Base-by-base conservation (phyloP, 2,797 vertebrate genomes). In the Astyanax mexicanus region DNA sequence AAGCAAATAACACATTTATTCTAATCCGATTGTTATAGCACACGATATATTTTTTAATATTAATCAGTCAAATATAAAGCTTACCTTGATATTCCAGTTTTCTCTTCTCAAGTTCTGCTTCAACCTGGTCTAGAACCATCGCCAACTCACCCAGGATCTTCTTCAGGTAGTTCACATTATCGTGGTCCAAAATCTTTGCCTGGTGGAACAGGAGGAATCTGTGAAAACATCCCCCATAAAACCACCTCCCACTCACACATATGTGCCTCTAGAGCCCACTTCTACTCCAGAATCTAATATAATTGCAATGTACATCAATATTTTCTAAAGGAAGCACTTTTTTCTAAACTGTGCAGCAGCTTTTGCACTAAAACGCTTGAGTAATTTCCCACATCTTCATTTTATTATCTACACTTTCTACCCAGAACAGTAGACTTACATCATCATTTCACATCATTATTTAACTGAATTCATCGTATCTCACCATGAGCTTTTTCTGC, bases 401-500 rank as follows among this genome's bases (percentile, higher is more conserved):
- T n/a, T n/a, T n/a, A n/a, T n/a, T n/a, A n/a, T n/a, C n/a, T n/a
- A n/a, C n/a, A n/a, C n/a, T n/a, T n/a, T n/a, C n/a, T n/a, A n/a
- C n/a, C n/a, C n/a, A n/a, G n/a, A n/a, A n/a, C n/a, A n/a, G n/a
- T n/a, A n/a, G n/a, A n/a, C n/a, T n/a, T n/a, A n/a, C n/a, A n/a
- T n/a, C n/a, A n/a, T n/a, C n/a, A n/a, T n/a, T n/a, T n/a, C n/a
- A n/a, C n/a, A n/a, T n/a, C n/a, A n/a, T n/a, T n/a, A n/a, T n/a
- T n/a, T n/a, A n/a, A n/a, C n/a, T n/a, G n/a, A n/a, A n/a, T n/a
- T n/a, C n/a, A n/a, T n/a, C n/a, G 2, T 5, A 38, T 21, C 94
- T 94, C 85, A 99, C 98, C 98, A 99, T 99, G 80, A 99, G 96
- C 75, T 99, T 99, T 91, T 99, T 99, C 90, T 99, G 98, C 92